Evolutionary conservation across 1,140 invertebrate genomes (phyloP).

Genomic region (Neoseiulus cucumeris): DNA sequence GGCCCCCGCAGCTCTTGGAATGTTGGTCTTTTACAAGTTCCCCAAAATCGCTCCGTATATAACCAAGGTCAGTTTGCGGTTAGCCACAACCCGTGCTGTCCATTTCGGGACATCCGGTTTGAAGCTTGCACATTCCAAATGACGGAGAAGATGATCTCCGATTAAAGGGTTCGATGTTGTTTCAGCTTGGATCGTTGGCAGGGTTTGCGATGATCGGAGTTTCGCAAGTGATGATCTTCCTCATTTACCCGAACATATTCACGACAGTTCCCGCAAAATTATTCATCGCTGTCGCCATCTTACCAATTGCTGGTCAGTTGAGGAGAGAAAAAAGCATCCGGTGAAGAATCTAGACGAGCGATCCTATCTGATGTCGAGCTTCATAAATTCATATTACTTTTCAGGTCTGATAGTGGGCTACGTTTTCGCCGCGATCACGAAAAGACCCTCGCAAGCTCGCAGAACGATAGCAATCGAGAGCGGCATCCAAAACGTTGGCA

Average conservation of each 20-base stretch:
- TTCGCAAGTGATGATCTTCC: constrained; percentile 22
- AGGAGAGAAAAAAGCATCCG: too few species aligned
- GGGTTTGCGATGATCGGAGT: constrained; percentile 21
- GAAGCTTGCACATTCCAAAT: too few species aligned
- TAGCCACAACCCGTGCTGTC: too few species aligned
- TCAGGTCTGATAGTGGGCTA: constrained; percentile 28
- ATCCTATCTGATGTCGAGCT: not conserved
- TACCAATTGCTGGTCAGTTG: constrained; percentile 21
- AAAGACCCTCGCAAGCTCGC: constrained; percentile 20
- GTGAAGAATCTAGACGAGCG: too few species aligned
- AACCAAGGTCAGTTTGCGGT: constrained; percentile 19
- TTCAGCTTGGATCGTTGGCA: constrained; percentile 20
- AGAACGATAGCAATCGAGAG: constrained; percentile 30
- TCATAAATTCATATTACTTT: not conserved
- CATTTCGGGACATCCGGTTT: too few species aligned
- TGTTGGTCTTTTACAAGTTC: constrained; percentile 24
- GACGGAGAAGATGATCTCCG: too few species aligned
- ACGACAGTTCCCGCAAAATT: constrained; percentile 24
- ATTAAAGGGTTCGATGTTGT: not conserved
- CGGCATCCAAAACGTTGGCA: constrained; percentile 30
- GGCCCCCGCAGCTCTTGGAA: constrained; percentile 25
- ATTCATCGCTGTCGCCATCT: constrained; percentile 23
- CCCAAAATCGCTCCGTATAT: constrained; percentile 22
- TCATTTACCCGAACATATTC: constrained; percentile 25
- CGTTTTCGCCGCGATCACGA: constrained; percentile 22